phyloP scores from a whole-genome alignment of 2,797 vertebrate species.

The Pangasius krempfi region DNA sequence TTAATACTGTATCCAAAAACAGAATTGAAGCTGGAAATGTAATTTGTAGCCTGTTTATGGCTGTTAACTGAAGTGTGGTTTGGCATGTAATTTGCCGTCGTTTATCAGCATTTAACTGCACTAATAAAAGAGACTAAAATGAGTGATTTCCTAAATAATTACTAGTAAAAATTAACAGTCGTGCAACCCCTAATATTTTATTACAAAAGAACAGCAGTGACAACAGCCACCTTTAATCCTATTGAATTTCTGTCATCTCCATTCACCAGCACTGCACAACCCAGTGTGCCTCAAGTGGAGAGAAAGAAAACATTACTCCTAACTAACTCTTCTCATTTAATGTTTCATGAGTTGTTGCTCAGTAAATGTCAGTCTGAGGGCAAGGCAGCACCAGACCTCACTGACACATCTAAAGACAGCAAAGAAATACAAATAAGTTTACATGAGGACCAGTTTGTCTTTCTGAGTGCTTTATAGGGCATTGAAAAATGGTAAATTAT shows the following conservation, averaged over 20 bases:
- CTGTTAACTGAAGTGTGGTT: not conserved
- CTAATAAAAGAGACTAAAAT: not conserved
- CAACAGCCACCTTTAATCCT: slow-evolving; percentile 41
- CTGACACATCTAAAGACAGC: slow-evolving; percentile 31
- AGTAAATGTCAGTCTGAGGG: slow-evolving; percentile 48
- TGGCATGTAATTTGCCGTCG: not conserved
- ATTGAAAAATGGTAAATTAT: slow-evolving; percentile 35
- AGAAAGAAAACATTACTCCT: slow-evolving; percentile 48
- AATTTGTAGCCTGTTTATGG: not conserved
- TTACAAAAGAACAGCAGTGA: slow-evolving; percentile 7
- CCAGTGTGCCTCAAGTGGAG: slow-evolving; percentile 57
- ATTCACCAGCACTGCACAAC: slow-evolving; percentile 41
- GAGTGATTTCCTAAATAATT: not conserved
- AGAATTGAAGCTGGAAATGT: not conserved
- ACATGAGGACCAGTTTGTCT: slow-evolving; percentile 25
- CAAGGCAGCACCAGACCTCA: slow-evolving; percentile 17
- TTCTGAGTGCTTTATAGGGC: not conserved
- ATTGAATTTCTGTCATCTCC: slow-evolving; percentile 52
- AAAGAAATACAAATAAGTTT: slow-evolving; percentile 40
- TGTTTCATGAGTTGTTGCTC: slow-evolving; percentile 41
- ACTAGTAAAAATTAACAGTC: too few relatives aligned
- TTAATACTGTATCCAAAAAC: not conserved
- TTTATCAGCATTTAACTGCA: not conserved
- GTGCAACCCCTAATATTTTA: not conserved
- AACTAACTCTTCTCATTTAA: slow-evolving; percentile 46